phyloP scores from a whole-genome alignment of 1,140 invertebrate genomes.

The Hypothenemus hampei region DNA sequence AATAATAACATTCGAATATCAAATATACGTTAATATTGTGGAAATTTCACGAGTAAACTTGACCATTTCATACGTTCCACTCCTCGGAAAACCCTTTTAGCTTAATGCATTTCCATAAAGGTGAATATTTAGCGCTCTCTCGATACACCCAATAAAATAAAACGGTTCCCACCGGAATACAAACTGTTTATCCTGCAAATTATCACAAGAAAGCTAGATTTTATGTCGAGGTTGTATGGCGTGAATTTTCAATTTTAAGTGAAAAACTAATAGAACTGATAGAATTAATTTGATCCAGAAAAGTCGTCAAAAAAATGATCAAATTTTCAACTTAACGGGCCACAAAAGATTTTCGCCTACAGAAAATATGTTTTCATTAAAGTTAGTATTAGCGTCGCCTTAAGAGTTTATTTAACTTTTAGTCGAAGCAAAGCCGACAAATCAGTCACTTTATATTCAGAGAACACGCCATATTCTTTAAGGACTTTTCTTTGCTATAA shows the following conservation, averaged over 20 bases:
- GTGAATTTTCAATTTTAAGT: too few species aligned
- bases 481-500: constrained; percentile 6
- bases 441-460: constrained; percentile 28
- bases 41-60: background rate
- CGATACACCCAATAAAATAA: constrained; percentile 1
- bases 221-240: too few species aligned
- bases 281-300: too few species aligned
- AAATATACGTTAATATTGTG: too few species aligned
- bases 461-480: constrained; percentile 19
- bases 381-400: constrained; percentile 2
- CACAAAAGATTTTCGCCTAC: constrained; percentile 5
- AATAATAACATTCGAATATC: too few species aligned
- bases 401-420: constrained; percentile 23
- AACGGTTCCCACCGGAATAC: background rate
- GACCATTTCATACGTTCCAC: background rate
- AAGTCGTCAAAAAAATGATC: constrained; percentile 10
- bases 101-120: constrained; percentile 8
- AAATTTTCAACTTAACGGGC: background rate
- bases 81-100: constrained; percentile 6
- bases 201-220: too few species aligned
- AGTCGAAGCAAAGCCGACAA: constrained; percentile 13
- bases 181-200: background rate
- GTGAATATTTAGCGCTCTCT: constrained; percentile 5
- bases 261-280: too few species aligned
- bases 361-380: constrained; percentile 16